Evolutionary conservation across 2,797 vertebrate species (phyloP), one percentile per base, ranked within the genome.

Genomic region (Rousettus madagascariensis): DNA sequence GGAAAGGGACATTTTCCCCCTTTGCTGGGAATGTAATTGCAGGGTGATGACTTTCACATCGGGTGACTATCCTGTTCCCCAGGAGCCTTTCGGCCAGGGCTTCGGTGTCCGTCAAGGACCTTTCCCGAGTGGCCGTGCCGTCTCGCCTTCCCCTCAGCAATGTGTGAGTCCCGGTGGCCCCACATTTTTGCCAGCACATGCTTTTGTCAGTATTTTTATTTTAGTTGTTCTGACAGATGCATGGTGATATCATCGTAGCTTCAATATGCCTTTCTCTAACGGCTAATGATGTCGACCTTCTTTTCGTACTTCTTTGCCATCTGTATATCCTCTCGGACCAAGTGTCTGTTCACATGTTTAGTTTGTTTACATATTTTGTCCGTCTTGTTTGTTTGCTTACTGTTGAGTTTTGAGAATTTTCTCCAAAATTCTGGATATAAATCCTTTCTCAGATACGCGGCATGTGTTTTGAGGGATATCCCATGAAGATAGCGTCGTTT

Each of bases 331-430:
- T 65, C 72, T 63, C 36, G 26, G 8, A 63, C 28, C 24, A 88
- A 41, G 30, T 15, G 24, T 72, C 63, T 38, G 10, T 53, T 61
- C 43, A 72, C 0, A 33, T 65, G 38, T 84, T 38, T 65, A 38
- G 28, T 46, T 22, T 46, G 10, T 59, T 61, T 43, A 72, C 0
- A 33, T 53, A 46, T 85, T 33, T 65, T 51, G 28, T 46, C 28
- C 3, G 17, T 90, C 43, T 68, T 38, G 65, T 15, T 49, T 30
- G 28, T 82, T 88, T 55, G 55, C 78, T 66, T 89, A n/a, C 46
- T 61, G 22, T 19, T 85, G 72, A 80, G 33, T 77, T 82, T 74
- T 59, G 41, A 66, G 66, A 38, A 10, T 79, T 84, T 43, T n/a
- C 38, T 2, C 87, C 53, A 38, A 2, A 26, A 8, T 57, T 66